A percentile compares a stretch with the other conserved stretches of the same genome.
phyloP scores from a whole-genome alignment of 2,113 vertebrate species.

The Zapus hudsonius region DNA sequence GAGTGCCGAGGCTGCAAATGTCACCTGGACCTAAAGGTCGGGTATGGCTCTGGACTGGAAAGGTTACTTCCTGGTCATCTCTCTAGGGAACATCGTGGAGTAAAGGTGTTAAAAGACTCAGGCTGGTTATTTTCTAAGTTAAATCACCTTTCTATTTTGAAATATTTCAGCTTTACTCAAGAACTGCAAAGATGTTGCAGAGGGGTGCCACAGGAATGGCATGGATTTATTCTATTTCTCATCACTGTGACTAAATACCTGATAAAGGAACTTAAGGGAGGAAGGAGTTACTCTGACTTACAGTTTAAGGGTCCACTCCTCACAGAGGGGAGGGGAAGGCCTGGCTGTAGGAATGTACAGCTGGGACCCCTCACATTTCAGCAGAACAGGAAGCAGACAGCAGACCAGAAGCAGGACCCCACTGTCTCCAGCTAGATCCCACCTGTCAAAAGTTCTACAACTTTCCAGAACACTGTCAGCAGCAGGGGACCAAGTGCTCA shows the following conservation, averaged over 20 bases:
- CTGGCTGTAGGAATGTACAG: background rate
- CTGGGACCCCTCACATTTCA: background rate
- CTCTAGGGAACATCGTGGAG: background rate
- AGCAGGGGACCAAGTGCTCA: background rate
- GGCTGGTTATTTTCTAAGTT: background rate
- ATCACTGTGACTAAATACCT: background rate
- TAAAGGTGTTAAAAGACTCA: background rate
- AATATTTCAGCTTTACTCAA: background rate
- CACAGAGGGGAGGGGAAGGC: background rate
- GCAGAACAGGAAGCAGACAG: background rate
- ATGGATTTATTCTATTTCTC: background rate
- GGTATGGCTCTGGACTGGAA: fast-evolving
- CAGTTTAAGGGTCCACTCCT: background rate
- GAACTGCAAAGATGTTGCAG: too few species aligned
- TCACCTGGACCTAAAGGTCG: background rate
- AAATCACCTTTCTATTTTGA: background rate
- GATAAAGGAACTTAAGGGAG: background rate
- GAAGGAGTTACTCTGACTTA: too few species aligned
- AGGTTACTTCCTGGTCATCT: background rate
- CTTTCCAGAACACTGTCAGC: background rate
- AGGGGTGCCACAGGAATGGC: fast-evolving
- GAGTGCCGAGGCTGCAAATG: fast-evolving
- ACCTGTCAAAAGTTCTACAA: background rate
- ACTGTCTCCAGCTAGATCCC: background rate
- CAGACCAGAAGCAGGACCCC: too few species aligned